These are phyloP conservation scores for Osmoderma eremita DNA, from an alignment of 2,888 invertebrate species.

Conservation along the genomic window DNA sequence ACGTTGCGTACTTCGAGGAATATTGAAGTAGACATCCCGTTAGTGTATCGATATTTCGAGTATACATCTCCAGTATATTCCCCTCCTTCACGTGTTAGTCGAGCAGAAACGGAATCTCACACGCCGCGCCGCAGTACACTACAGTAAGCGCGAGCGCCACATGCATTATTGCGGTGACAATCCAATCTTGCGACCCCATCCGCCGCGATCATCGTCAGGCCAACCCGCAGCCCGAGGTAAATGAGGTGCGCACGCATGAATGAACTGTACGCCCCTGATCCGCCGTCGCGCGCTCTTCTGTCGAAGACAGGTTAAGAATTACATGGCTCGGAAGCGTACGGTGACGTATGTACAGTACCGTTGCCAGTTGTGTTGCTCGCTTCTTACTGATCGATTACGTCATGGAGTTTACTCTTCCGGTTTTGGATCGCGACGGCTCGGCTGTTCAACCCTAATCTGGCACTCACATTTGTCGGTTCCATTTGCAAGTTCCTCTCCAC, in stretches of 20 bases:
- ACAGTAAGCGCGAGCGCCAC: not conserved
- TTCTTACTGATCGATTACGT: conserved; percentile 16
- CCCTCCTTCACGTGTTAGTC: too few species aligned
- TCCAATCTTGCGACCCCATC: conserved; percentile 13
- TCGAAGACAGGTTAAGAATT: conserved; percentile 18
- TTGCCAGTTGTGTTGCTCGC: not conserved
- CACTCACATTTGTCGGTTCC: conserved; percentile 1
- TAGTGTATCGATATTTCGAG: too few species aligned
- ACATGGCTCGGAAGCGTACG: not conserved
- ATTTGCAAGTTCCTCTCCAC: not conserved
- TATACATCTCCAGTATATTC: too few species aligned
- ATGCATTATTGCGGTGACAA: conserved; percentile 16
- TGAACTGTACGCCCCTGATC: not conserved
- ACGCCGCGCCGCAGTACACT: too few species aligned
- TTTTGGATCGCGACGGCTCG: not conserved
- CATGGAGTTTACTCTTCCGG: not conserved
- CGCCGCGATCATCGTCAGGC: conserved; percentile 1
- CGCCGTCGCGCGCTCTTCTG: not conserved
- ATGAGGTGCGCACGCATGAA: conserved; percentile 6
- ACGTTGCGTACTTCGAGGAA: too few species aligned
- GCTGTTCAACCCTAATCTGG: not conserved
- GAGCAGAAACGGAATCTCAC: too few species aligned
- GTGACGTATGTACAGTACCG: not conserved
- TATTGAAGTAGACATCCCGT: too few species aligned
- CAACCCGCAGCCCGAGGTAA: not conserved